These are phyloP conservation scores for Vireo griseus DNA, from an alignment of 2,797 vertebrate genomes.

Conservation along the genomic window DNA sequence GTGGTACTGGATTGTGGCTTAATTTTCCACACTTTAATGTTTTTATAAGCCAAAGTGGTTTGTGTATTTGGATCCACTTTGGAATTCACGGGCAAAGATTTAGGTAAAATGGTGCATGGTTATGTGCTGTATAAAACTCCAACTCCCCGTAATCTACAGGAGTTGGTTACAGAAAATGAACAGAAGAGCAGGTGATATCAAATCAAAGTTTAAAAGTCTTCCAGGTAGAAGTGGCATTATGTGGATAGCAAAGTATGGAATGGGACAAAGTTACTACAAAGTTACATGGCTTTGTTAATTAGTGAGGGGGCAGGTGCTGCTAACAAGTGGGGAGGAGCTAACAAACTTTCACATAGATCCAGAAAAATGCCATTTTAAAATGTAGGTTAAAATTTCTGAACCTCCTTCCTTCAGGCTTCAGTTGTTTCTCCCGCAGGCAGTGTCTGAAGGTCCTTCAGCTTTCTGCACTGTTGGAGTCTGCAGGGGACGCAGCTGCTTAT, in stretches of 20 bases:
- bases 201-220: not conserved
- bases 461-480: not conserved
- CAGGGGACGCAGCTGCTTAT: not conserved
- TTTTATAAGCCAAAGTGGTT: not conserved
- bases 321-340: not conserved
- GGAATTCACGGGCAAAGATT: not conserved
- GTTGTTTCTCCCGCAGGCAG: not conserved
- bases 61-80: not conserved
- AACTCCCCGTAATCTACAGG: not conserved
- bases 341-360: not conserved
- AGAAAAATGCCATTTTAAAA: not conserved
- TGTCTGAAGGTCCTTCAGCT: not conserved
- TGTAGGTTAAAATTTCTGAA: not conserved
- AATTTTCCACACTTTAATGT: not conserved
- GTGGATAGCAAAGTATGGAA: not conserved
- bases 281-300: not conserved
- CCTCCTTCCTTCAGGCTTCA: not conserved
- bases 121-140: not conserved
- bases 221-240: not conserved
- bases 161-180: not conserved
- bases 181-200: fast-evolving
- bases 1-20: not conserved
- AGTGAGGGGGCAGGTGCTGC: not conserved
- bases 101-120: not conserved
- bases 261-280: not conserved